Conservation (phyloP, 2,888 invertebrate species). For the Notocelia uddmanniana region DNA sequence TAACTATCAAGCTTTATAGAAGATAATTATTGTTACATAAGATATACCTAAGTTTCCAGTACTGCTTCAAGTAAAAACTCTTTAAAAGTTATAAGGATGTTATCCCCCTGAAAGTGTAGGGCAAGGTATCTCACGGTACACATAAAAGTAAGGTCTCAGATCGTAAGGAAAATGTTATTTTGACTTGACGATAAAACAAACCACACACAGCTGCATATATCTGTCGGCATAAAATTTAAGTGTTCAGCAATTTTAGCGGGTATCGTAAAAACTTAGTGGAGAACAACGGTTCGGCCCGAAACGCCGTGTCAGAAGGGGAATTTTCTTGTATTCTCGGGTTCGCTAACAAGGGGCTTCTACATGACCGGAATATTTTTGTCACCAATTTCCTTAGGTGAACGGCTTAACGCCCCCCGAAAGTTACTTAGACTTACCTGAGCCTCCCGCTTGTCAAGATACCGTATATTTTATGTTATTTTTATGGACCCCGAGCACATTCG, state of each 20-base stretch:
- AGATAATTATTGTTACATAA: too few species aligned
- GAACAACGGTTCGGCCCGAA: conserved; percentile 65
- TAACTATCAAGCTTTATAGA: too few species aligned
- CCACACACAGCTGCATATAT: conserved; percentile 62
- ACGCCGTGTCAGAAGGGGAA: conserved; percentile 71
- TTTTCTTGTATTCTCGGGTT: conserved; percentile 73
- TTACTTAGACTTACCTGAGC: conserved; percentile 76
- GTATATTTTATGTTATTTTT: conserved; percentile 61
- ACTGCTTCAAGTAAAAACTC: not conserved
- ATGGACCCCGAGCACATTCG: conserved; percentile 60
- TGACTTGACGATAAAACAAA: conserved; percentile 57
- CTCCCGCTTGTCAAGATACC: conserved; percentile 69
- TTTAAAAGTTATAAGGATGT: not conserved
- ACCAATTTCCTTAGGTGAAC: conserved; percentile 78
- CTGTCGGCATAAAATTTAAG: conserved; percentile 73
- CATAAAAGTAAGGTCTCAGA: conserved; percentile 45
- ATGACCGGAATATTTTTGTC: conserved; percentile 84
- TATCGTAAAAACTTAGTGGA: conserved; percentile 68
- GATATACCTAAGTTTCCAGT: not conserved
- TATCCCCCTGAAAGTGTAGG: conserved; percentile 23
- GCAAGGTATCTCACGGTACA: not conserved
- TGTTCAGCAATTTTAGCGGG: conserved; percentile 65
- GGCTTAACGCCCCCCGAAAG: conserved; percentile 76
- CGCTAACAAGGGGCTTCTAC: conserved; percentile 80
- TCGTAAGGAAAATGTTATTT: conserved; percentile 54